Base-by-base conservation (phyloP, 2,113 vertebrate genomes). In the Chaetodon auriga region DNA sequence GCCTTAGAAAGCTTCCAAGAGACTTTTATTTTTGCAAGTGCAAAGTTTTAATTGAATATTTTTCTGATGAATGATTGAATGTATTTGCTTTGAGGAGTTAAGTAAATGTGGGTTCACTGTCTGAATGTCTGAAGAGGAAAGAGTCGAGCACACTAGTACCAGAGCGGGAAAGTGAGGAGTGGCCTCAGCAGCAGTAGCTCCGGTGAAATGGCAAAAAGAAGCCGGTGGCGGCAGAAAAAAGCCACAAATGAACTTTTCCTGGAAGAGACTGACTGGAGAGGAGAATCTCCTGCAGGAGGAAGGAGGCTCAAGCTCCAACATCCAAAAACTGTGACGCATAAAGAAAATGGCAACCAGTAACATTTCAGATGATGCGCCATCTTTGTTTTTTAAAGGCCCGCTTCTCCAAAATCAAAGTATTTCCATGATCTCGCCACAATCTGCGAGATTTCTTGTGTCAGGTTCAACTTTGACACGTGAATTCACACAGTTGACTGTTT, bases 11-110 rank as follows among this genome's bases (percentile, higher is more conserved):
- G 73, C 88, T 87, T 83, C 78, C 57, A 51, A 90, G 83, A 93
- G 81, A 88, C 81, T 91, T 87, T 91, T 90, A 89, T 92, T 88
- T 92, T 91, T 90, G 70, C 81, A 86, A 70, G 65, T 81, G 85
- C 86, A 85, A 41, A 85, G 81, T 86, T 89, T 85, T 65, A 70
- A 81, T 78, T 63, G 58, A 81, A 16, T 90, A 86, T 92, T 87
- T 92, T 88, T 88, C 82, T 84, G 87, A 80, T 68, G 85, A 87
- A 83, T 86, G 78, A 75, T 85, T 92, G 89, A 92, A 92, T 92
- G 92, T 92, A 92, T 85, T 91, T 88, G 74, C 64, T 81, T 85
- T 81, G 43, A 58, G 72, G 69, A 58, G 66, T 71, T 46, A 30
- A 21, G 57, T 36, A 48, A 80, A 66, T 60, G 60, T 80, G 72